Conservation (phyloP, 2,888 invertebrate genomes). For the Athalia rosae region DNA sequence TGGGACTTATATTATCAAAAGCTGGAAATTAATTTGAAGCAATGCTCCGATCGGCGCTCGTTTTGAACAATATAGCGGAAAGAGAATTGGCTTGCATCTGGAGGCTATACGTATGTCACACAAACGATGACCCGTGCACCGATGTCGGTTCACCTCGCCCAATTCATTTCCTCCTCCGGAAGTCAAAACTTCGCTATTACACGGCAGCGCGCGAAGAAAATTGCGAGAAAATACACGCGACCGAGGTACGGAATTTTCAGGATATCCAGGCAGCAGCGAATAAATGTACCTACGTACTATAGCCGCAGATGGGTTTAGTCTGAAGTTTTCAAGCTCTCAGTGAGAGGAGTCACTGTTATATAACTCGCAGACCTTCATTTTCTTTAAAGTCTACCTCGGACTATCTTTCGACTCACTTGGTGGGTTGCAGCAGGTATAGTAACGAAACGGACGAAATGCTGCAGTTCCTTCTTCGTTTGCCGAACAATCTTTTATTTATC, state of each 20-base stretch:
- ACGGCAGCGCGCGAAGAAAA: neutral
- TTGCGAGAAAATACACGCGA: neutral
- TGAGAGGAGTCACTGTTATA: neutral
- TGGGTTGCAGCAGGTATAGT: neutral
- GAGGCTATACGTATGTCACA: too few relatives aligned
- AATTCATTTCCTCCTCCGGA: neutral
- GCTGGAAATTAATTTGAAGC: too few relatives aligned
- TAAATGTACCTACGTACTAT: too few relatives aligned
- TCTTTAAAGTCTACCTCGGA: constrained; percentile 8
- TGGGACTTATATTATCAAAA: too few relatives aligned
- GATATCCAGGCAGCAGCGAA: neutral
- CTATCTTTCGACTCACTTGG: neutral
- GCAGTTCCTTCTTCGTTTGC: constrained; percentile 1
- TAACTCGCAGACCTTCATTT: constrained; percentile 8
- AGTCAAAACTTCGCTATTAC: neutral
- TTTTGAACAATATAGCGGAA: too few relatives aligned
- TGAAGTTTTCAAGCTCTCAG: constrained; percentile 21
- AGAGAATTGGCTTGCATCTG: too few relatives aligned
- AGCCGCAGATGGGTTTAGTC: too few relatives aligned
- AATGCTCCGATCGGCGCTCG: too few relatives aligned
- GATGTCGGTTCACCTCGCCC: neutral
- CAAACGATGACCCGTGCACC: too few relatives aligned
- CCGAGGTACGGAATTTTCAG: neutral
- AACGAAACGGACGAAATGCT: neutral
- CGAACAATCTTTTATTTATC: constrained; percentile 24